phyloP scores from a whole-genome alignment of 2,113 vertebrate genomes.

The Paradoxurus hermaphroditus region DNA sequence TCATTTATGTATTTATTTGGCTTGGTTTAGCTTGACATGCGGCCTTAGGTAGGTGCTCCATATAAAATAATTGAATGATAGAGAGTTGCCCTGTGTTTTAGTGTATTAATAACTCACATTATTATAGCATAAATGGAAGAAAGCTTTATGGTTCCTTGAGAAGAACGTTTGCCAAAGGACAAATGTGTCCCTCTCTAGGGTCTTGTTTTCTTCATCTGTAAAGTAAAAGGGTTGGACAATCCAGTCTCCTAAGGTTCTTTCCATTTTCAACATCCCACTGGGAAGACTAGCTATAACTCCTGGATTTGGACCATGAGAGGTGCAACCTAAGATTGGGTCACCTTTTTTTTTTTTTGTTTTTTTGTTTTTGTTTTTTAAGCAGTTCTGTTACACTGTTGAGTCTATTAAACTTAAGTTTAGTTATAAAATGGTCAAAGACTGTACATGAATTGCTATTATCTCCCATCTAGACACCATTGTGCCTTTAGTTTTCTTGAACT shows the following conservation, averaged over 20 bases:
- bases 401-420: slow-evolving; percentile 11
- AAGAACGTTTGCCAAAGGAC: slow-evolving; percentile 18
- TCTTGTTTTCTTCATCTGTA: slow-evolving; percentile 37
- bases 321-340: neutral
- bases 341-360: neutral
- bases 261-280: neutral
- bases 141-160: neutral
- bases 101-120: slow-evolving; percentile 4
- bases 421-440: slow-evolving; percentile 24
- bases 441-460: neutral
- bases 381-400: neutral
- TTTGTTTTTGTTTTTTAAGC: neutral
- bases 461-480: neutral
- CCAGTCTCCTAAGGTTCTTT: neutral
- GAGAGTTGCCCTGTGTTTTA: neutral
- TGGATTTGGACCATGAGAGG: neutral
- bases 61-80: neutral
- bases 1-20: slow-evolving; percentile 2
- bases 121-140: neutral
- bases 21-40: neutral
- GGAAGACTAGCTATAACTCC: neutral
- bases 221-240: neutral
- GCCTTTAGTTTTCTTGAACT: slow-evolving; percentile 12
- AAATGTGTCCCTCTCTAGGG: neutral
- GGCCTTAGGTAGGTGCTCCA: neutral